Conservation (phyloP, 2,113 vertebrate genomes). For the Urocynchramus pylzowi region DNA sequence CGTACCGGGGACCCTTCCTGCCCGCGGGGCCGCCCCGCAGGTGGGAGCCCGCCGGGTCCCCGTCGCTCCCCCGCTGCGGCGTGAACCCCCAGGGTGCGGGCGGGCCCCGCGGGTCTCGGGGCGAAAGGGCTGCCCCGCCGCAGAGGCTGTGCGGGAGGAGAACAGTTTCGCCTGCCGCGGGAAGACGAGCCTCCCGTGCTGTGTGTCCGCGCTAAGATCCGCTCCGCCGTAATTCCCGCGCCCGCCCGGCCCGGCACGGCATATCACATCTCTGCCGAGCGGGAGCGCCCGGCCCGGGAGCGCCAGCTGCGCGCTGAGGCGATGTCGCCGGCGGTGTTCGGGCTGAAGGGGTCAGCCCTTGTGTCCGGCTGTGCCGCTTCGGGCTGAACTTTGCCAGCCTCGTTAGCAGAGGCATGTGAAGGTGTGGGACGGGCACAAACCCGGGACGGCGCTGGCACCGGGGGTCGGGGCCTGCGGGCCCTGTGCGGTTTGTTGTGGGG, state of each 20-base stretch:
- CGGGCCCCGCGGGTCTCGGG: not conserved
- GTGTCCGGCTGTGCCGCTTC: not conserved
- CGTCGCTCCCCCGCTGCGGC: not conserved
- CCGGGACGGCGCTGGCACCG: fast-evolving
- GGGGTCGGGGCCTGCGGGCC: not conserved
- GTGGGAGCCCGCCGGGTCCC: not conserved
- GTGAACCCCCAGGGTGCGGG: not conserved
- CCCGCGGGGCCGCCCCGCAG: not conserved
- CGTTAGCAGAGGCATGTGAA: fast-evolving
- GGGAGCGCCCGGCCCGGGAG: not conserved
- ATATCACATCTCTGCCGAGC: not conserved
- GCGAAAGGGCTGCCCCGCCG: not conserved
- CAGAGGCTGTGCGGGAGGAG: not conserved
- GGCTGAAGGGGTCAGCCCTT: fast-evolving
- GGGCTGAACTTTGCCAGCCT: not conserved
- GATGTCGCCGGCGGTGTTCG: fast-evolving
- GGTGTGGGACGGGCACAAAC: not conserved
- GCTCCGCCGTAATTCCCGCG: not conserved
- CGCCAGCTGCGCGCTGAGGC: fast-evolving
- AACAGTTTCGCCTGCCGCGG: fast-evolving
- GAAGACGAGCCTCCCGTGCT: fast-evolving
- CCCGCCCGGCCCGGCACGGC: fast-evolving
- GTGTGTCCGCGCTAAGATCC: not conserved
- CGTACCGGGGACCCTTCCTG: not conserved
- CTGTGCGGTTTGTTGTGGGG: not conserved